These are phyloP conservation scores for Acanthurus tractus DNA, from an alignment of 2,797 vertebrate genomes.

Conservation along the genomic window DNA sequence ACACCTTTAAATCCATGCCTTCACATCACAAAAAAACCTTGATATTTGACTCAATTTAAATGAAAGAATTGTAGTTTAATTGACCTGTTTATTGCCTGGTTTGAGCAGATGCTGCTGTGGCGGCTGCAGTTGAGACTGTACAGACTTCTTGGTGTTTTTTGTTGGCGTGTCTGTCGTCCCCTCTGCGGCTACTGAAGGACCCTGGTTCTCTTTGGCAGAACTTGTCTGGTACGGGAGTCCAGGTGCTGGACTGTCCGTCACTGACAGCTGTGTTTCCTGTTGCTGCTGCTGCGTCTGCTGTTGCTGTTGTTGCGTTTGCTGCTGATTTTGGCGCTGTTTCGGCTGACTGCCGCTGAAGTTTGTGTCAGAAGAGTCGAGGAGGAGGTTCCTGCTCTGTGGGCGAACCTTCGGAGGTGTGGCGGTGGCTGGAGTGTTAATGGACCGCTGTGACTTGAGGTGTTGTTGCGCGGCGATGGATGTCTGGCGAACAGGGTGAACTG, in stretches of 20 bases:
- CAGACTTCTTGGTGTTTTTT: constrained; percentile 83
- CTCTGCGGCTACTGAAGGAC: constrained; percentile 64
- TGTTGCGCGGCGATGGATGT: constrained; percentile 83
- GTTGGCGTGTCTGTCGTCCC: constrained; percentile 79
- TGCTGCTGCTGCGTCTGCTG: constrained; percentile 48
- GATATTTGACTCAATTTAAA: background rate
- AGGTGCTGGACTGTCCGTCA: constrained; percentile 87
- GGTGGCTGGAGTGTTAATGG: constrained; percentile 88
- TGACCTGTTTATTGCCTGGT: constrained; percentile 93
- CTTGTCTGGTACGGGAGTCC: constrained; percentile 88
- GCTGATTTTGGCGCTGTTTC: constrained; percentile 68
- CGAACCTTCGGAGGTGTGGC: constrained; percentile 86
- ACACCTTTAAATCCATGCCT: background rate
- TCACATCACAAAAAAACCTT: background rate
- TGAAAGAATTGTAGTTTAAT: background rate
- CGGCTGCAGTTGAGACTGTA: constrained; percentile 78
- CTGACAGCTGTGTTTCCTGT: constrained; percentile 79
- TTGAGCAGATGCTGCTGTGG: constrained; percentile 89
- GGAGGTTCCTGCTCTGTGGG: constrained; percentile 94
- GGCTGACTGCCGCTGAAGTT: constrained; percentile 85
- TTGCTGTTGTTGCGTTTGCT: constrained; percentile 23
- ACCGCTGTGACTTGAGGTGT: constrained; percentile 89
- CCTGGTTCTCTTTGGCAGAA: constrained; percentile 82
- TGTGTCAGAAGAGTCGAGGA: constrained; percentile 90
- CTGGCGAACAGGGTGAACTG: constrained; percentile 84